phyloP scores from a whole-genome alignment of 37 sponge, comb jelly and placozoan species.

The Amphimedon queenslandica region DNA sequence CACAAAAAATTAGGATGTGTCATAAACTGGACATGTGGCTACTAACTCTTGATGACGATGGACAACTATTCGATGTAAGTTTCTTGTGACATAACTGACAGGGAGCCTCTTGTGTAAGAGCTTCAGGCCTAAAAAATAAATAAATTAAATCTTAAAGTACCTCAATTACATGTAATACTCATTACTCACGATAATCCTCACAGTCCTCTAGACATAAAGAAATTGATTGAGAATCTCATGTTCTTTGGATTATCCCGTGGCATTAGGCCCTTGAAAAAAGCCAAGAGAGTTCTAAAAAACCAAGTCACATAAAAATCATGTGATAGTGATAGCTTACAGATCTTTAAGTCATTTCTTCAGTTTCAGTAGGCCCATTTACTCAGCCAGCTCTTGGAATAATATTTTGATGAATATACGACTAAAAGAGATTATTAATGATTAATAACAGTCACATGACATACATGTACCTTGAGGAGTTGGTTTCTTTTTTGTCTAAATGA shows the following conservation, averaged over 20 bases:
- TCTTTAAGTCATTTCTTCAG: constrained; percentile 86
- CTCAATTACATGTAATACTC: too few relatives aligned
- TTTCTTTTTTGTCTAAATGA: constrained; percentile 94
- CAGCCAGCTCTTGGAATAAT: constrained; percentile 94
- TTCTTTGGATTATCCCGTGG: constrained; percentile 91
- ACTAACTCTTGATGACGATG: too few relatives aligned
- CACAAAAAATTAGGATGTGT: too few relatives aligned
- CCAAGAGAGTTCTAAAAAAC: constrained; percentile 54
- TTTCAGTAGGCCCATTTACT: constrained; percentile 88
- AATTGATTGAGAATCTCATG: constrained; percentile 96
- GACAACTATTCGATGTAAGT: too few relatives aligned
- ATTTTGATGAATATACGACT: constrained; percentile 99
- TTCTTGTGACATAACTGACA: too few relatives aligned
- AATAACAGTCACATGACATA: constrained; percentile 5
- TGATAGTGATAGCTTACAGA: constrained; percentile 61
- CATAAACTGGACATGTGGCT: too few relatives aligned
- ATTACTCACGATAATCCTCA: constrained; percentile 88
- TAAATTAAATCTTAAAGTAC: too few relatives aligned
- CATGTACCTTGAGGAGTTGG: constrained; percentile 92
- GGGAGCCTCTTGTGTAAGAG: too few relatives aligned
- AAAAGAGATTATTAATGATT: too few relatives aligned
- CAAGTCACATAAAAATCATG: not conserved
- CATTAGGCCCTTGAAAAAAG: constrained; percentile 87
- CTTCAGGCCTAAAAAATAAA: too few relatives aligned
- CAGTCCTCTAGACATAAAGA: constrained; percentile 97